A percentile compares a stretch with the other conserved stretches of the same genome.
Conservation (phyloP, 2,888 invertebrate genomes). For the Clivina fossor region DNA sequence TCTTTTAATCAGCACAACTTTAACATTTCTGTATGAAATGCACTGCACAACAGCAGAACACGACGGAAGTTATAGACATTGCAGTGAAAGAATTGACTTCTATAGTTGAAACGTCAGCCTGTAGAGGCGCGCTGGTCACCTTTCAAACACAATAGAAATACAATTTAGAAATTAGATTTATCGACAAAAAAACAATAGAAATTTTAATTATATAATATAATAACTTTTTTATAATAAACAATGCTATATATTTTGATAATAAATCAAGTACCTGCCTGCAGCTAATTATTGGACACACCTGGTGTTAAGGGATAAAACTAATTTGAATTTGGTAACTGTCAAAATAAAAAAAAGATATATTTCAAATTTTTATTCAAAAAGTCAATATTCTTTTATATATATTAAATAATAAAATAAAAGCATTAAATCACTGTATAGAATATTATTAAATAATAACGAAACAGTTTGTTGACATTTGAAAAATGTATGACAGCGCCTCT, state of each 20-base stretch:
- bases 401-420: slow-evolving; percentile 8
- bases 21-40: slow-evolving; percentile 26
- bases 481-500: slow-evolving; percentile 1
- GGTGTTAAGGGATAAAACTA: background rate
- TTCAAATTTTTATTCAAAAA: background rate
- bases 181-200: slow-evolving; percentile 10
- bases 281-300: too few relatives aligned
- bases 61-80: slow-evolving; percentile 21
- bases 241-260: too few relatives aligned
- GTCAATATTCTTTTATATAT: slow-evolving; percentile 9
- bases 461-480: too few relatives aligned
- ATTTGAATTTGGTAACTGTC: slow-evolving; percentile 9
- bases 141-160: background rate
- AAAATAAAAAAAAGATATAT: too few relatives aligned
- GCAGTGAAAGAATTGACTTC: slow-evolving; percentile 23
- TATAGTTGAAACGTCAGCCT: slow-evolving; percentile 9
- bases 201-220: too few relatives aligned
- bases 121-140: slow-evolving; percentile 16
- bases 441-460: too few relatives aligned
- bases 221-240: too few relatives aligned
- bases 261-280: too few relatives aligned
- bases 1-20: slow-evolving; percentile 21
- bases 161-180: background rate
- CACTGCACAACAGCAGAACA: slow-evolving; percentile 19
- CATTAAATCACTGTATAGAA: slow-evolving; percentile 11